A percentile compares a stretch with the other conserved stretches of the same genome.
Conservation (phyloP, 1,140 invertebrate genomes). For the Maconellicoccus hirsutus region DNA sequence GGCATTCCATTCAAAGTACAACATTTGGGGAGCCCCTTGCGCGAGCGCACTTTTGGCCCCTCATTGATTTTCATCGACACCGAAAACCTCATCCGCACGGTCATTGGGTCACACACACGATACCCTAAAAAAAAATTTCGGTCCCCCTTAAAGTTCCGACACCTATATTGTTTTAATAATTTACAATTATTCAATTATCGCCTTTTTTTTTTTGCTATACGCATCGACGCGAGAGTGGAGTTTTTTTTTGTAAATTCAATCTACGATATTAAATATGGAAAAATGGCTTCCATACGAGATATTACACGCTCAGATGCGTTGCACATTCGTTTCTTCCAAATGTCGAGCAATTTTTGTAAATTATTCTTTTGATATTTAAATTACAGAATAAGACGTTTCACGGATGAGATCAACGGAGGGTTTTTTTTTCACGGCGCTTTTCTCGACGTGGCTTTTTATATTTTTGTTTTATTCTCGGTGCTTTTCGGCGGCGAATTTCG, state of each 20-base stretch:
- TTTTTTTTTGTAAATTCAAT: background rate
- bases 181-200: conserved; percentile 8
- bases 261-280: background rate
- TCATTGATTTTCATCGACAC: conserved; percentile 22
- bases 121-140: background rate
- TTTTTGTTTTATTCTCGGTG: too few species aligned
- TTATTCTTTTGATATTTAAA: conserved; percentile 6
- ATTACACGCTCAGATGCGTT: too few species aligned
- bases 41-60: conserved; percentile 17
- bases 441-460: too few species aligned
- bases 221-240: too few species aligned
- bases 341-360: background rate
- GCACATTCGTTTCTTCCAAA: background rate
- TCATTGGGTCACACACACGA: conserved; percentile 21
- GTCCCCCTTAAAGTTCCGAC: background rate
- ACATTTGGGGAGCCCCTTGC: background rate
- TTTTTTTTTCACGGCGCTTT: background rate
- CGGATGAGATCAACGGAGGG: background rate
- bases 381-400: background rate
- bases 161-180: conserved; percentile 1
- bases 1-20: conserved; percentile 12
- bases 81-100: conserved; percentile 16
- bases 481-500: too few species aligned
- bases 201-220: too few species aligned
- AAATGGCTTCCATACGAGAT: too few species aligned